Conservation (phyloP, 2,797 vertebrate species). For the Cyprinodon diabolis region DNA sequence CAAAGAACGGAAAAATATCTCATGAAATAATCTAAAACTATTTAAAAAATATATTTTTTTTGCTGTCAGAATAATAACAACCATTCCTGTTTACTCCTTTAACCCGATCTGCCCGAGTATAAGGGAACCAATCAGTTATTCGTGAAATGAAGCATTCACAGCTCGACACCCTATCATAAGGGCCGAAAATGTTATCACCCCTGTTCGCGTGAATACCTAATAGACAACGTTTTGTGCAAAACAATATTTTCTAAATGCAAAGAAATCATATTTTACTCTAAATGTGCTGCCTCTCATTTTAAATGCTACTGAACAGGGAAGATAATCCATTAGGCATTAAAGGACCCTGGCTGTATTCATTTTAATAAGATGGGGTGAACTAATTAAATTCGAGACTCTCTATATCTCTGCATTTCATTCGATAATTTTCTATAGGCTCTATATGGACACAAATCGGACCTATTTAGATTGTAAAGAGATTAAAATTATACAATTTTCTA, state of each 20-base stretch:
- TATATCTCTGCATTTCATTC: neutral
- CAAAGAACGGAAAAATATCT: neutral
- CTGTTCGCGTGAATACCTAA: neutral
- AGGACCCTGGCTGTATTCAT: too few relatives aligned
- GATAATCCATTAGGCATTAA: neutral
- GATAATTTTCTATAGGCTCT: neutral
- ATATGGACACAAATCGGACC: neutral
- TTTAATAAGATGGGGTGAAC: too few relatives aligned
- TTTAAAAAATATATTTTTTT: neutral
- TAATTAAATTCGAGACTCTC: neutral
- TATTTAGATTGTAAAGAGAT: neutral
- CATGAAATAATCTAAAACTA: neutral
- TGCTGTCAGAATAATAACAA: neutral
- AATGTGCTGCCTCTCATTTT: too few relatives aligned
- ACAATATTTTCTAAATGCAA: neutral
- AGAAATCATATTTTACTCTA: neutral
- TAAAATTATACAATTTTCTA: neutral
- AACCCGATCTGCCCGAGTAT: neutral
- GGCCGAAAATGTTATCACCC: neutral
- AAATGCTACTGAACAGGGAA: too few relatives aligned
- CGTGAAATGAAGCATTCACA: slow-evolving; percentile 21
- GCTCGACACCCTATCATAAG: neutral
- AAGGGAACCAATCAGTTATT: slow-evolving; percentile 22
- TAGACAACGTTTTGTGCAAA: neutral
- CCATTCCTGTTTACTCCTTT: neutral